Percentiles rank a stretch among this genome's conserved stretches.
These are phyloP conservation scores for Reticulitermes lucifugus DNA, from an alignment of 2,888 invertebrate species.

Conservation along the genomic window DNA sequence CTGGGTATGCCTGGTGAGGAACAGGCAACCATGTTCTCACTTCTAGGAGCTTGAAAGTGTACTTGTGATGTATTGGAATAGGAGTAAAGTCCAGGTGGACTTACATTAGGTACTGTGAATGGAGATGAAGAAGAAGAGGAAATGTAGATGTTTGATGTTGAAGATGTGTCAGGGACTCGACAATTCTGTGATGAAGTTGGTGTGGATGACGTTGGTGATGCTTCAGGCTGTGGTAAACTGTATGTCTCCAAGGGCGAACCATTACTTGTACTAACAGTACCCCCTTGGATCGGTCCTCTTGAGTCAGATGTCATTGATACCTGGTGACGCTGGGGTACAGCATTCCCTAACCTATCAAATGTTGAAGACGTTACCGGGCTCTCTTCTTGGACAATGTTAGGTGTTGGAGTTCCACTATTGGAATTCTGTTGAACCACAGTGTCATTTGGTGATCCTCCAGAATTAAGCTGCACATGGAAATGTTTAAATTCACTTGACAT, in stretches of 20 bases:
- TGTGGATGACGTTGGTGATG: conserved; percentile 44
- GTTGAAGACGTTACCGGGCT: conserved; percentile 78
- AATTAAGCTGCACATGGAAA: background rate
- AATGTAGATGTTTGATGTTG: conserved; percentile 37
- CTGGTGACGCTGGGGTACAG: conserved; percentile 33
- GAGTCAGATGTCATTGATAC: conserved; percentile 54
- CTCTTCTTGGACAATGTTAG: conserved; percentile 56
- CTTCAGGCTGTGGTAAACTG: conserved; percentile 44
- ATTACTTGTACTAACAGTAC: conserved; percentile 86
- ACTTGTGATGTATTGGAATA: conserved; percentile 39
- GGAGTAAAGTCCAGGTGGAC: conserved; percentile 47
- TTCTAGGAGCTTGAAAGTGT: conserved; percentile 38
- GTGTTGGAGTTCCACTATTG: conserved; percentile 16
- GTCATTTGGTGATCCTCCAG: conserved; percentile 11
- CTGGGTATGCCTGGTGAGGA: conserved; percentile 31
- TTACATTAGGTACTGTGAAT: conserved; percentile 46
- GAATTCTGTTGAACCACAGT: conserved; percentile 1
- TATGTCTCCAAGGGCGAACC: conserved; percentile 61
- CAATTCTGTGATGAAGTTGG: conserved; percentile 42
- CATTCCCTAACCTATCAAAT: conserved; percentile 58
- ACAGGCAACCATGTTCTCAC: conserved; percentile 30
- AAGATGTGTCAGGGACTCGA: conserved; percentile 39
- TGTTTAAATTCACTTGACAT: conserved; percentile 36
- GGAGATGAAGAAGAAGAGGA: conserved; percentile 52
- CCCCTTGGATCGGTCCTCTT: conserved; percentile 83